Percentiles rank a stretch among this genome's conserved stretches.
Evolutionary conservation across 2,888 invertebrate genomes (phyloP).

Genomic region (Aphidius colemani): DNA sequence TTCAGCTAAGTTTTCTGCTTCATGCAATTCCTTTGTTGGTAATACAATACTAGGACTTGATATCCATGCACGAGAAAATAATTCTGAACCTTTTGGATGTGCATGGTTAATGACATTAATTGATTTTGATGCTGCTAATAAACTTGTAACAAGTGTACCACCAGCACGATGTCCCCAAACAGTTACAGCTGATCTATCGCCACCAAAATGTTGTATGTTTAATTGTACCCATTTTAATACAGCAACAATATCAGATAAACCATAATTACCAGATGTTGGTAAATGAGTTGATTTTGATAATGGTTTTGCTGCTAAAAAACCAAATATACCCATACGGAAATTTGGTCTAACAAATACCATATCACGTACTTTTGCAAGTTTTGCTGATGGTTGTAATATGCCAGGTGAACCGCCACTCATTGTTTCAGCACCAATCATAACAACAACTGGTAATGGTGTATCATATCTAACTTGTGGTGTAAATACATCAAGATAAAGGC

Average conservation of each 20-base stretch:
- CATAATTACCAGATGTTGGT: conserved; percentile 83
- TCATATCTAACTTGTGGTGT: conserved; percentile 82
- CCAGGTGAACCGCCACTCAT: conserved; percentile 79
- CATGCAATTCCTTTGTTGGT: conserved; percentile 68
- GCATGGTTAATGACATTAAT: conserved; percentile 67
- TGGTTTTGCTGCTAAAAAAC: conserved; percentile 78
- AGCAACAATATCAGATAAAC: conserved; percentile 77
- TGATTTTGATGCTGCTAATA: conserved; percentile 64
- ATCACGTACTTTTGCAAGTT: conserved; percentile 76
- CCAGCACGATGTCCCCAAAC: conserved; percentile 85
- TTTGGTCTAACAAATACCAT: conserved; percentile 87
- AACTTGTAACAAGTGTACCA: conserved; percentile 79
- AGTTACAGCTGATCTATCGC: conserved; percentile 77
- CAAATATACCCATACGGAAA: conserved; percentile 69
- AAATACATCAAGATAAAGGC: conserved; percentile 80
- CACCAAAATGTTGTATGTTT: conserved; percentile 85
- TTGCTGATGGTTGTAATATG: conserved; percentile 73
- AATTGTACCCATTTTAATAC: conserved; percentile 80
- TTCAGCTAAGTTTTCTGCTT: conserved; percentile 68
- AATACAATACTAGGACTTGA: conserved; percentile 77
- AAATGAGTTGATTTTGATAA: conserved; percentile 74
- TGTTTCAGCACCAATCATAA: conserved; percentile 79
- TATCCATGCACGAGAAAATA: conserved; percentile 80
- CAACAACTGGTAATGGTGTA: conserved; percentile 79
- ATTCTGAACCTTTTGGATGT: conserved; percentile 41